Conservation (phyloP, 1,140 invertebrate species). For the Latrodectus geometricus region DNA sequence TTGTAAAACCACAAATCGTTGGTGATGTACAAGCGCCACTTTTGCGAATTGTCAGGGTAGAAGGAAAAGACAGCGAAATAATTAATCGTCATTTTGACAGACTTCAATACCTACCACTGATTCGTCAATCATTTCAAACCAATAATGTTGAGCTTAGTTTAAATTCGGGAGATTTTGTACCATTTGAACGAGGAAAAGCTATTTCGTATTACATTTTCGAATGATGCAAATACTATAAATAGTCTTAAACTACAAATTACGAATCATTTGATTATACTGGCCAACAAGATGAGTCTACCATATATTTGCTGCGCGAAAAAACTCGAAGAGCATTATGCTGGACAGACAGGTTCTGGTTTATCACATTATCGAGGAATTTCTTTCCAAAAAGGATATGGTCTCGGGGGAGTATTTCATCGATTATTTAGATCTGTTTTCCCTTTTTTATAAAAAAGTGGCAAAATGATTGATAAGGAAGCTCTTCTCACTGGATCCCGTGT, state of each 20-base stretch:
- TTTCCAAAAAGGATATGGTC: neutral
- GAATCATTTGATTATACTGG: too few relatives aligned
- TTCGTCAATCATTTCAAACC: too few relatives aligned
- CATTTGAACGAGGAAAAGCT: neutral
- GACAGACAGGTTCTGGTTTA: neutral
- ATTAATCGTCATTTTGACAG: neutral
- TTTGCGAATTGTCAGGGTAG: neutral
- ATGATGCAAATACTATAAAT: neutral
- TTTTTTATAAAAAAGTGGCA: neutral
- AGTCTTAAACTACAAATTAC: too few relatives aligned
- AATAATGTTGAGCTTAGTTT: too few relatives aligned
- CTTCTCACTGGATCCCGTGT: neutral
- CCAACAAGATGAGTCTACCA: neutral
- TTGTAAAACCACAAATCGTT: neutral
- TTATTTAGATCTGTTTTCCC: neutral
- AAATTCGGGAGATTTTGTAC: neutral
- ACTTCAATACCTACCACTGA: neutral
- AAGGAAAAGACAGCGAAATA: neutral
- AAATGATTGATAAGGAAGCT: neutral
- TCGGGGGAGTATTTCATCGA: neutral
- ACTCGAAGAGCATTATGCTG: neutral
- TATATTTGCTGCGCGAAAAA: neutral
- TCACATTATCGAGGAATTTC: neutral
- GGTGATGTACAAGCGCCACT: neutral
- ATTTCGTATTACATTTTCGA: neutral